Evolutionary conservation across 2,888 invertebrate genomes (phyloP).

Genomic region (Colostygia pectinataria): DNA sequence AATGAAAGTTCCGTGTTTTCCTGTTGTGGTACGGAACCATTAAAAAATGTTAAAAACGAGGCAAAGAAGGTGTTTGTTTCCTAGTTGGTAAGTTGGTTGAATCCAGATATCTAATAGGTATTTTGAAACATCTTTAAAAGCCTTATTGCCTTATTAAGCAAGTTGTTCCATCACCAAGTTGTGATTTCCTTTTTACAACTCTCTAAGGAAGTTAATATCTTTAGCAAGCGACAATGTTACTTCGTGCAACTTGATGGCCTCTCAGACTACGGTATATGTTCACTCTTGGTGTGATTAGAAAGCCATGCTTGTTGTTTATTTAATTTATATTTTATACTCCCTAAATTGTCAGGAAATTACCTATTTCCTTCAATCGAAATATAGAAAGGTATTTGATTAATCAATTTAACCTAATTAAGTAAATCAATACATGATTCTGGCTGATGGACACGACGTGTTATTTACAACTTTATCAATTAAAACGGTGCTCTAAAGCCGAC

Average conservation of each 20-base stretch:
- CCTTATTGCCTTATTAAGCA: background rate
- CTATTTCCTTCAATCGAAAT: constrained; percentile 15
- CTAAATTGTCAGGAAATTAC: constrained; percentile 18
- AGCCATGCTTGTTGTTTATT: constrained; percentile 4
- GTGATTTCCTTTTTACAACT: constrained; percentile 1
- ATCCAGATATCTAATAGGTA: too few species aligned
- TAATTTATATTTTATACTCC: constrained; percentile 4
- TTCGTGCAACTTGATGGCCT: too few species aligned
- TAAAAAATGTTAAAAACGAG: too few species aligned
- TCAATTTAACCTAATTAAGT: constrained; percentile 29
- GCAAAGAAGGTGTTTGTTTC: too few species aligned
- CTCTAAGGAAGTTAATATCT: background rate
- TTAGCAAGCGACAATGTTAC: too few species aligned
- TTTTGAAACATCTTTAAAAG: too few species aligned
- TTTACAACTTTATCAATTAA: constrained; percentile 48
- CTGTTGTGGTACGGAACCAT: too few species aligned
- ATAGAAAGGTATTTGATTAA: constrained; percentile 23
- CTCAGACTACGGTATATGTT: too few species aligned
- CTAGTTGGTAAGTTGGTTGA: too few species aligned
- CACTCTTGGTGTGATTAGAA: constrained; percentile 2
- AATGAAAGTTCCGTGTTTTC: too few species aligned
- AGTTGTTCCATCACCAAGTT: background rate
- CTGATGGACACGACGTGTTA: constrained; percentile 39
- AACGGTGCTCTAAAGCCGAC: constrained; percentile 35
- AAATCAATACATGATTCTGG: constrained; percentile 30